Base-by-base conservation (phyloP, 2,888 invertebrate genomes). In the Hyposoter didymator region DNA sequence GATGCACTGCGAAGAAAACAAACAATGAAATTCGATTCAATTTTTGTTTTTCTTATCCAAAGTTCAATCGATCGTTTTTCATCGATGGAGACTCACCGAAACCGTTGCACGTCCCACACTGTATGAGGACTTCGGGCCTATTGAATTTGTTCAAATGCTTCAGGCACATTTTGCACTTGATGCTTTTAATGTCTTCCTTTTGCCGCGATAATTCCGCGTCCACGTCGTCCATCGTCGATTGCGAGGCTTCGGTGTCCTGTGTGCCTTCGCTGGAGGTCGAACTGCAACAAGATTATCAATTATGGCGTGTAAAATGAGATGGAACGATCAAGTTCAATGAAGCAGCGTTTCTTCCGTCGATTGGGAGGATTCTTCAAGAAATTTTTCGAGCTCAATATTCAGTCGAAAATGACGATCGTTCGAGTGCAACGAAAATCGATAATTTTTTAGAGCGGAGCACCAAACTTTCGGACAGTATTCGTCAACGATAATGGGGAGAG, bases 1-100 rank as follows among this genome's bases (percentile, higher is more conserved):
- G 98, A 95, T 99, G 99, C 87, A 96, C 97, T 97, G 94, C 0
- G 93, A 92, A n/a, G 1, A 85, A 76, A 76, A 62, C 82, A 87
- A 73, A 35, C 22, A 19, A 73, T 52, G 1, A 55, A 72, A 52
- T 12, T 35, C 4, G 32, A 73, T 22, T 19, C 43, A 43, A 62
- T 1, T 12, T 39, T 35, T n/a, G n/a, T 39, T 19, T 1, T 14
- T 17, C 1, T 28, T 49, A 12, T 28, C 22, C 2, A 47, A 43
- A 64, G 17, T 62, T 69, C 22, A 75, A n/a, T 43, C 2, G 39
- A 17, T 22, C 14, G 45, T 35, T 35, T 17, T 76, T 66, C 43
- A 39, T 17, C 4, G 7, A 19, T 43, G 49, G 62, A 17, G 45
- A 96, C 85, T 94, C 95, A 95, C 97, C 97, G 89, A 94, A 94